Evolutionary conservation across 2,888 invertebrate species (phyloP).

Genomic region (Sinotaia quadrata): DNA sequence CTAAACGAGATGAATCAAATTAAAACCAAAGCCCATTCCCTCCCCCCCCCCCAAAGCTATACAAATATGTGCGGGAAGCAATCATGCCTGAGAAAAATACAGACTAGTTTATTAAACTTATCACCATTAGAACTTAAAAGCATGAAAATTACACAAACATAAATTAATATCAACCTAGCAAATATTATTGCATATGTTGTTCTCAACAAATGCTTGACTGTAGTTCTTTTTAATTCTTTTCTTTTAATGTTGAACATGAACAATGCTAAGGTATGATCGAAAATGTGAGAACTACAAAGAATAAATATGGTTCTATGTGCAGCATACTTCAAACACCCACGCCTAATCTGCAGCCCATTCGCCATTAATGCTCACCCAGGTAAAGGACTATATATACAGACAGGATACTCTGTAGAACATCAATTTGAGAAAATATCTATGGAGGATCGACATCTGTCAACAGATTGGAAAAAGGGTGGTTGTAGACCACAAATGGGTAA

Average conservation of each 20-base stretch:
- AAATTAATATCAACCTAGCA: background rate
- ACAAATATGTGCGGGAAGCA: too few relatives aligned
- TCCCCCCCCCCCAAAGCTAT: too few relatives aligned
- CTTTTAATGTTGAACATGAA: too few relatives aligned
- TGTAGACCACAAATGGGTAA: conserved; percentile 63
- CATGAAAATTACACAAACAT: too few relatives aligned
- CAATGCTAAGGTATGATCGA: too few relatives aligned
- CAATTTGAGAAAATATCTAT: conserved; percentile 55
- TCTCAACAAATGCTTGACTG: background rate
- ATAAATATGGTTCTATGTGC: conserved; percentile 38
- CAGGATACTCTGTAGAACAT: conserved; percentile 53
- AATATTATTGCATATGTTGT: background rate
- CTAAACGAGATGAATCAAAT: too few relatives aligned
- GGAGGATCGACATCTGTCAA: conserved; percentile 48
- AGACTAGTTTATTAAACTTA: too few relatives aligned
- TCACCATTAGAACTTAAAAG: too few relatives aligned
- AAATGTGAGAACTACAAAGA: too few relatives aligned
- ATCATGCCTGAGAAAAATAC: too few relatives aligned
- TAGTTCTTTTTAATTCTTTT: background rate
- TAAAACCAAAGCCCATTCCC: too few relatives aligned
- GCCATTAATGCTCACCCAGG: conserved; percentile 50
- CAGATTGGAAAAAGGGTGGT: conserved; percentile 55
- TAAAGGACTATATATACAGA: conserved; percentile 62
- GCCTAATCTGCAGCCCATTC: conserved; percentile 60
- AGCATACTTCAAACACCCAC: conserved; percentile 67